A percentile compares a stretch with the other conserved stretches of the same genome.
These are phyloP conservation scores for Brachirus orientalis DNA, from an alignment of 2,113 vertebrate genomes.

Conservation along the genomic window DNA sequence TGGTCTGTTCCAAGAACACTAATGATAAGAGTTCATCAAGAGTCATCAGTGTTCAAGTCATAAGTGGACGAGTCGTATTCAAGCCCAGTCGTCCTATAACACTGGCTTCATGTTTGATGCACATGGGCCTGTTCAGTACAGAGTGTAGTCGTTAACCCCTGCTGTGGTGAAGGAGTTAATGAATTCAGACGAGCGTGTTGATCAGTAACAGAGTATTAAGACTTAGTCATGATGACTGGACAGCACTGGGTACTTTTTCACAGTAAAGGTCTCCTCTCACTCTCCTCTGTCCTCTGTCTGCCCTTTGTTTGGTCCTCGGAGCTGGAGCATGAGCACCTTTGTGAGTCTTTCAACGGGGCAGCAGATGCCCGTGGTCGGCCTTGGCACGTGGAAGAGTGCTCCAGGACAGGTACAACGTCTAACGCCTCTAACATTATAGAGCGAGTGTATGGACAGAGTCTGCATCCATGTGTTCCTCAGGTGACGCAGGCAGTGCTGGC, in stretches of 20 bases:
- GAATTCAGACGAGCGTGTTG: constrained; percentile 38
- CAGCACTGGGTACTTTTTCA: not conserved
- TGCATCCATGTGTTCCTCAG: constrained; percentile 44
- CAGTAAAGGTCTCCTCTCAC: constrained; percentile 2
- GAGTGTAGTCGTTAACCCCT: not conserved
- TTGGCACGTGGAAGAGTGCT: constrained; percentile 82
- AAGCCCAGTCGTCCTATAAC: too few relatives aligned
- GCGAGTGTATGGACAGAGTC: not conserved
- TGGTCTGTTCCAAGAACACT: too few relatives aligned
- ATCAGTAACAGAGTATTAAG: constrained; percentile 57
- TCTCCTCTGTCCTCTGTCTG: not conserved
- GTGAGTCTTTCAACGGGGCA: constrained; percentile 69
- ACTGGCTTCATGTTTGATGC: too few relatives aligned
- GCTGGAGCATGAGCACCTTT: constrained; percentile 66
- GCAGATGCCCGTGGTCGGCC: constrained; percentile 77
- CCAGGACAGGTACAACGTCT: constrained; percentile 65
- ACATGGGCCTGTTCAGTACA: too few relatives aligned
- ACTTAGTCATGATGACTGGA: constrained; percentile 53
- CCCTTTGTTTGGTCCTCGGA: constrained; percentile 15
- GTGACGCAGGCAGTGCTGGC: constrained; percentile 78
- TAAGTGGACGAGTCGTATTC: too few relatives aligned
- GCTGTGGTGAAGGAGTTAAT: constrained; percentile 49
- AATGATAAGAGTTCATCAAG: too few relatives aligned
- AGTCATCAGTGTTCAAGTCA: too few relatives aligned
- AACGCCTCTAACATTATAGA: not conserved